Percentiles rank a stretch among this genome's conserved stretches.
phyloP scores from a whole-genome alignment of 2,113 vertebrate species.

The Prolemur simus region DNA sequence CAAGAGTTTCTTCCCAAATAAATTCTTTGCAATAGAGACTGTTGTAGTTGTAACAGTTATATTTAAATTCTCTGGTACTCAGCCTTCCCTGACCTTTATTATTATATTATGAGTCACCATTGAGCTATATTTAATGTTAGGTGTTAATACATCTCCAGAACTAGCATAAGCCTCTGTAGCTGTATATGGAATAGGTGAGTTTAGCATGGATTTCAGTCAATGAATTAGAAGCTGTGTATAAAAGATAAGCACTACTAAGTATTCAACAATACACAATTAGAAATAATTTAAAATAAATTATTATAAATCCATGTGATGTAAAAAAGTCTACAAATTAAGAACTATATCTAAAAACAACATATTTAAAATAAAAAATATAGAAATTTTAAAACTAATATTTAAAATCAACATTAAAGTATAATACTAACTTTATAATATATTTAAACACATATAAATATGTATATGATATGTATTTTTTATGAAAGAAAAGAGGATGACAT shows the following conservation, averaged over 20 bases:
- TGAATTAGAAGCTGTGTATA: neutral
- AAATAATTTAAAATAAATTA: neutral
- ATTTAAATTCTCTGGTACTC: neutral
- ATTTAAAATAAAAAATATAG: neutral
- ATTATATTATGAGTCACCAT: neutral
- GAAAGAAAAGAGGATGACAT: neutral
- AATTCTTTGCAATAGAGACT: conserved; percentile 49
- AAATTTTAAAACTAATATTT: neutral
- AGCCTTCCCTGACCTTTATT: neutral
- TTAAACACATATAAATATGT: neutral
- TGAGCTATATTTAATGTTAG: neutral
- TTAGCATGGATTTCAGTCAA: neutral
- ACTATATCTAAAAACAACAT: neutral
- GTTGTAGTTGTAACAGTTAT: neutral
- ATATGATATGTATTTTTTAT: neutral
- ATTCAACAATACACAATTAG: neutral
- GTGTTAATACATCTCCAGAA: neutral
- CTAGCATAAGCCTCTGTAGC: neutral
- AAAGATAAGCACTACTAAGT: neutral
- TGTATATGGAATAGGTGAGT: neutral
- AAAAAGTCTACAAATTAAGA: neutral
- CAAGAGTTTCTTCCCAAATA: conserved; percentile 61
- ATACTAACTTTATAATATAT: neutral
- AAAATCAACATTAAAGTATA: neutral
- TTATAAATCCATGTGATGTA: neutral